phyloP scores from a whole-genome alignment of 2,888 invertebrate genomes.

The Latheticus oryzae region DNA sequence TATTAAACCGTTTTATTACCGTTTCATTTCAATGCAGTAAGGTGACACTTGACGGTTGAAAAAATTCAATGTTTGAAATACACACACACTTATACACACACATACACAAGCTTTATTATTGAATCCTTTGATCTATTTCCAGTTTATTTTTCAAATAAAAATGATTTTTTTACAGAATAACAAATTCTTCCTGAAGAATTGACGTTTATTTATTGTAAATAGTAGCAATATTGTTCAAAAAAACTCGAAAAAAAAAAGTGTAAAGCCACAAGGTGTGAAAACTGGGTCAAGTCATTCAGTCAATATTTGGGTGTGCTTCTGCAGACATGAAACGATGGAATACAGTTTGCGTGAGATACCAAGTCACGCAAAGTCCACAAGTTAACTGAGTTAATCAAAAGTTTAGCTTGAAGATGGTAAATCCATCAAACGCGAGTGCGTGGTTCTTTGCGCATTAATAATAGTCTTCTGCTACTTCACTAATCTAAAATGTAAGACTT shows the following conservation, averaged over 20 bases:
- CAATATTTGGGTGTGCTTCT: constrained; percentile 47
- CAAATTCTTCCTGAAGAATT: too few relatives aligned
- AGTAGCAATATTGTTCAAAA: neutral
- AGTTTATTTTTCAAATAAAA: too few relatives aligned
- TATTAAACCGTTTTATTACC: too few relatives aligned
- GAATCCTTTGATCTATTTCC: too few relatives aligned
- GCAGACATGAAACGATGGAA: constrained; percentile 47
- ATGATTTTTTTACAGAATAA: too few relatives aligned
- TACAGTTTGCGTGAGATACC: constrained; percentile 45
- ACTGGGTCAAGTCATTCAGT: constrained; percentile 51
- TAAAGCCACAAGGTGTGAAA: constrained; percentile 46
- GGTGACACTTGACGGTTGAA: too few relatives aligned
- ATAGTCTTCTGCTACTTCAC: too few relatives aligned
- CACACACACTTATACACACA: too few relatives aligned
- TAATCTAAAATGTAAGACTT: neutral
- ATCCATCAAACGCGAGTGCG: constrained; percentile 33
- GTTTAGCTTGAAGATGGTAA: constrained; percentile 38
- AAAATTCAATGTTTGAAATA: too few relatives aligned
- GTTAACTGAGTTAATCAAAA: constrained; percentile 52
- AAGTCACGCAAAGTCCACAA: constrained; percentile 51
- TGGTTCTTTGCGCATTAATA: constrained; percentile 6
- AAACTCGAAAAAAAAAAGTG: neutral
- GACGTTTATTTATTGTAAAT: neutral
- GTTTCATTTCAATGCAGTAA: too few relatives aligned
- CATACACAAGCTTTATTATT: too few relatives aligned